Evolutionary conservation across 2,888 invertebrate genomes (phyloP), one percentile per base, ranked within the genome.

Genomic region (Melinaea marsaeus): DNA sequence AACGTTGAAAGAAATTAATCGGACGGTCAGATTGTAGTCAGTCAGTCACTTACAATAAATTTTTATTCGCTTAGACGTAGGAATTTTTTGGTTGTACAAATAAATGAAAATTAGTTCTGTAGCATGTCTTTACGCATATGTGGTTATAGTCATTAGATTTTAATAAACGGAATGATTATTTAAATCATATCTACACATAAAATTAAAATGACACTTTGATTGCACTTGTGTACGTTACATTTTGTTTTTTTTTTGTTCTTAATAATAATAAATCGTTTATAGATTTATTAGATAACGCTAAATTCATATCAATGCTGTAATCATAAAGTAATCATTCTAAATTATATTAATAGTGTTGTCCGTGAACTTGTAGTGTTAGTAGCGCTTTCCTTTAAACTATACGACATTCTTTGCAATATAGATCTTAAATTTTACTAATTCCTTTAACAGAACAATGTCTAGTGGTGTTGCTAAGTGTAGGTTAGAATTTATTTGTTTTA

Each of bases 31-130:
- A 22, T 75, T 74, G 75, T 71, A 72, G 72, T 72, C 75, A 72
- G 74, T 72, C 74, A 76, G 78, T 81, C 82, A 82, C 83, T 81
- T 51, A 83, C 75, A 78, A 80, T 82, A 83, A 83, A 83, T 74
- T 85, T 46, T 86, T 84, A 79, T 85, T 88, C 88, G 89, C 87
- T 83, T 88, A 90, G 88, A 81, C 71, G 83, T 90, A 90, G 90
- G 81, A 82, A 77, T 86, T 88, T 86, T 78, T 86, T 82, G 83
- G 86, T 88, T 90, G 88, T 90, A 89, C 86, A 90, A 87, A 88
- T 81, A 79, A 81, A 79, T 80, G 79, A 83, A 83, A 22, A 81
- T 77, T 87, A 88, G 85, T 84, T 84, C 86, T 77, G 86, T 89
- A 90, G 90, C 87, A 85, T 86, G 88, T 86, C 89, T 87, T 87